Conservation (phyloP, 1,140 invertebrate species). For the Spodoptera frugiperda region DNA sequence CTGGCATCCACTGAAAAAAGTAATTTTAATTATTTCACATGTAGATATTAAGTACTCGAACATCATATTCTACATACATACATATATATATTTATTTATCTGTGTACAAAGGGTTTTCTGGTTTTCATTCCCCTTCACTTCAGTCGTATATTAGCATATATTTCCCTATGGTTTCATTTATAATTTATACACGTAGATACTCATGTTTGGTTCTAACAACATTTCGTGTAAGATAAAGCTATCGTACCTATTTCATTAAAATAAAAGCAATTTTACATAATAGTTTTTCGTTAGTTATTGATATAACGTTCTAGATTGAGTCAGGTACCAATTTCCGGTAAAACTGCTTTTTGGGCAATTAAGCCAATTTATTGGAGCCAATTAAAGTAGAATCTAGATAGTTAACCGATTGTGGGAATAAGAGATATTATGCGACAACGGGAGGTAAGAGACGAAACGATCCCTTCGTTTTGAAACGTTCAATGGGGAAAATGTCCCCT, state of each 20-base stretch:
- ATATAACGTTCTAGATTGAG: conserved; percentile 1
- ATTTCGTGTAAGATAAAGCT: not conserved
- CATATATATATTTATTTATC: too few species aligned
- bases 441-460: conserved; percentile 1
- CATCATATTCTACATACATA: too few species aligned
- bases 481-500: conserved; percentile 23
- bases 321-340: conserved; percentile 15
- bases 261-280: not conserved
- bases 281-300: not conserved
- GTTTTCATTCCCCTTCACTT: not conserved
- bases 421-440: conserved; percentile 3
- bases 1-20: conserved; percentile 95
- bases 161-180: too few species aligned
- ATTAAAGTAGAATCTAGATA: conserved; percentile 29
- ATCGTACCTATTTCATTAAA: not conserved
- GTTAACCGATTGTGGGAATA: conserved; percentile 11
- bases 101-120: not conserved
- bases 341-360: conserved; percentile 24
- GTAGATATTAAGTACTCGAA: not conserved
- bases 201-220: too few species aligned
- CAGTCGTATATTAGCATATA: not conserved
- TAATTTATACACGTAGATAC: too few species aligned
- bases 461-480: conserved; percentile 16
- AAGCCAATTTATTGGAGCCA: conserved; percentile 17
- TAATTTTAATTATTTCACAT: not conserved